Base-by-base conservation (phyloP, 2,888 invertebrate genomes). In the Ophion obscuratus region DNA sequence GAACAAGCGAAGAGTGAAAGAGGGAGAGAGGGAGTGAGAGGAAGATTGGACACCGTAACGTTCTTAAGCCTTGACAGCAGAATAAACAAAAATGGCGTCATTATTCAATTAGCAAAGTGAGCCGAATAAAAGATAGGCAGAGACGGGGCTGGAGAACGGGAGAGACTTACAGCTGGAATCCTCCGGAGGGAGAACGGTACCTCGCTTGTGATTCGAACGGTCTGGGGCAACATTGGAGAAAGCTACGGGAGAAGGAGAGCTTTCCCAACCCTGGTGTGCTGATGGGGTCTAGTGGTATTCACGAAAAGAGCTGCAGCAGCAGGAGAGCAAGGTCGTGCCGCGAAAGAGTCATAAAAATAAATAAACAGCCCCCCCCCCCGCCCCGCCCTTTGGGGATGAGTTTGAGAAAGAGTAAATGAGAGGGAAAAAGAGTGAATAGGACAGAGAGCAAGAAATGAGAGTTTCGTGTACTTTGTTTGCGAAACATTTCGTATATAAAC, bases 341-440 rank as follows among this genome's bases (percentile, higher is more conserved):
- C 83, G 83, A 88, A 85, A 88, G 87, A 88, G 88, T 80, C 83
- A 88, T 87, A 86, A 88, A 88, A 88, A 88, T 88, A 88, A 88
- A 88, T 85, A 83, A 66, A 85, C 84, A 80, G 85, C 77, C 78
- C 62, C 78, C 73, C 64, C 78, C 62, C 78, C 73, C 64, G 36
- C 53, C 40, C 40, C 20, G 47, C 40, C 9, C 70, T 44, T 40
- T 61, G 64, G 79, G 73, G 82, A 74, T 64, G 80, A 74, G 84
- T 85, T 64, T 77, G 82, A 79, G 82, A 84, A 78, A 76, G 85
- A 74, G 83, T 80, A 75, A 76, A 61, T 47, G 77, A 77, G 74
- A 27, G 59, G 76, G 64, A 76, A 66, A 31, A 24, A 44, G 31
- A 68, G 40, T 0, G 20, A 64, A 62, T 47, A 27, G 31, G 81